A percentile compares a stretch with the other conserved stretches of the same genome.
Evolutionary conservation across 2,113 vertebrate genomes (phyloP).

Genomic region (Nicator chloris): DNA sequence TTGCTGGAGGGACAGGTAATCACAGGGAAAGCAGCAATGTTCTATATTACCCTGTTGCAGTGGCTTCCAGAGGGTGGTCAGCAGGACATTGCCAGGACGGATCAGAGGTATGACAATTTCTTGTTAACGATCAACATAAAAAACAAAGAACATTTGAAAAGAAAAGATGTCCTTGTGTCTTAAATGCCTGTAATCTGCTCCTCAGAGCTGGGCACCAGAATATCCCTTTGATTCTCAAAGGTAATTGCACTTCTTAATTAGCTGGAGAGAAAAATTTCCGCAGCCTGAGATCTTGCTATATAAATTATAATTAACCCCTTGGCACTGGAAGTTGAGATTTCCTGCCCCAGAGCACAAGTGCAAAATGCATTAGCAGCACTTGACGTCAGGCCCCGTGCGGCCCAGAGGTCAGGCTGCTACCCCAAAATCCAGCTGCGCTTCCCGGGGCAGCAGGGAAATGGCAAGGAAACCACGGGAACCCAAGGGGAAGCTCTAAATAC

Average conservation of each 20-base stretch:
- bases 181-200: neutral
- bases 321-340: slow-evolving; percentile 63
- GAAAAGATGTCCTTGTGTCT: neutral
- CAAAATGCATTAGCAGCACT: slow-evolving; percentile 49
- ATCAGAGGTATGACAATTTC: neutral
- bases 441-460: neutral
- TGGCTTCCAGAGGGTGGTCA: neutral
- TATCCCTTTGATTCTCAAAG: slow-evolving; percentile 48
- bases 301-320: slow-evolving; percentile 66
- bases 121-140: neutral
- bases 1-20: neutral
- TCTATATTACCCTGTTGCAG: neutral
- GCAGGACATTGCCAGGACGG: neutral
- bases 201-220: slow-evolving; percentile 19
- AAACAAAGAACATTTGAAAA: neutral
- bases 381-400: neutral
- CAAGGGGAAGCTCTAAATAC: neutral
- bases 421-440: neutral
- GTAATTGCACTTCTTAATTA: slow-evolving; percentile 60
- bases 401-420: neutral
- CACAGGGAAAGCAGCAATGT: neutral
- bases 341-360: slow-evolving; percentile 56
- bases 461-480: neutral
- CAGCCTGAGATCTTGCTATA: slow-evolving; percentile 40
- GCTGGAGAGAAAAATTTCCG: neutral